Percentiles rank a stretch among this genome's conserved stretches.
phyloP scores from a whole-genome alignment of 1,140 invertebrate species.

The Oreohelix idahoensis region DNA sequence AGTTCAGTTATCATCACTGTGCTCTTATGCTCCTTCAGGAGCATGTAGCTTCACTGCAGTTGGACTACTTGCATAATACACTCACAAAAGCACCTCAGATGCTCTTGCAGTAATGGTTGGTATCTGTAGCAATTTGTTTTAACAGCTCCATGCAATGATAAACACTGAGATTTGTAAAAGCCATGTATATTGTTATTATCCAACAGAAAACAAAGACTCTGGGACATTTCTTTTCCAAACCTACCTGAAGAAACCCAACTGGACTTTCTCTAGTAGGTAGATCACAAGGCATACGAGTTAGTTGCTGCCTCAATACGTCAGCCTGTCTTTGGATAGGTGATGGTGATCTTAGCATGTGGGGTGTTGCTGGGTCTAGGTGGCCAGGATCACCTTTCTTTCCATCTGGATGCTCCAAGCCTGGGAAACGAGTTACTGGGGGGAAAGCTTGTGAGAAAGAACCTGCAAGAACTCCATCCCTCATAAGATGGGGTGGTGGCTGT shows the following conservation, averaged over 20 bases:
- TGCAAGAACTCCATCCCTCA: conserved; percentile 42
- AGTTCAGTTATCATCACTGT: too few species aligned
- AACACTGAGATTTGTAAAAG: too few species aligned
- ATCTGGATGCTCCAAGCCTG: conserved; percentile 47
- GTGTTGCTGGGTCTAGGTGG: conserved; percentile 26
- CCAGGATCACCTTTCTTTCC: conserved; percentile 42
- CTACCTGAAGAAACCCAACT: conserved; percentile 34
- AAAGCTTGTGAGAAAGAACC: conserved; percentile 42
- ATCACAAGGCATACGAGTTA: conserved; percentile 36
- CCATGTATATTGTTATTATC: too few species aligned
- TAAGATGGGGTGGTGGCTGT: conserved; percentile 38
- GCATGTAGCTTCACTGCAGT: too few species aligned
- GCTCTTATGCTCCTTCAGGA: too few species aligned
- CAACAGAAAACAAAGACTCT: too few species aligned
- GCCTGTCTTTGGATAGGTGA: conserved; percentile 17
- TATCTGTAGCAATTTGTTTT: too few species aligned
- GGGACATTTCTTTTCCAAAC: too few species aligned
- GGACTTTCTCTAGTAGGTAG: conserved; percentile 31
- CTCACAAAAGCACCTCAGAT: too few species aligned
- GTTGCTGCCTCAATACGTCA: conserved; percentile 30
- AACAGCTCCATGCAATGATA: too few species aligned
- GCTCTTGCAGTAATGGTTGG: too few species aligned
- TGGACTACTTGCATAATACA: too few species aligned
- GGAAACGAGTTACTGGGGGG: conserved; percentile 47
- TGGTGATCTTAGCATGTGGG: conserved; percentile 36